Percentiles rank a stretch among this genome's conserved stretches.
Evolutionary conservation across 2,113 vertebrate genomes (phyloP).

Genomic region (Argyrosomus japonicus): DNA sequence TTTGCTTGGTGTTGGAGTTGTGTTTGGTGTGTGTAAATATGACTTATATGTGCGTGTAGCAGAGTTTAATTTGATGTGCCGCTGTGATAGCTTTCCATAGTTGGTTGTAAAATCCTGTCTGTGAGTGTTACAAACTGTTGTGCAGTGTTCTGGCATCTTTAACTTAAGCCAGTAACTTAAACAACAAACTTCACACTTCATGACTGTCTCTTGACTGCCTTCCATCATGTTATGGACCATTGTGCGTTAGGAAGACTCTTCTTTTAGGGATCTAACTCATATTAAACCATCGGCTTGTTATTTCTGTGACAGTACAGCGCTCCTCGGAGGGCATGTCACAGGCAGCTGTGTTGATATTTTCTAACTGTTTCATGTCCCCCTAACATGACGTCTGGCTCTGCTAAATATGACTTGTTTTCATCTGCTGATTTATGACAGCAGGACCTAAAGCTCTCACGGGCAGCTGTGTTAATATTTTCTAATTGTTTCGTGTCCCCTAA

Average conservation of each 20-base stretch:
- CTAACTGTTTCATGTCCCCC: not conserved
- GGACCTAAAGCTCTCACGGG: not conserved
- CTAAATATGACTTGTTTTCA: too few relatives aligned
- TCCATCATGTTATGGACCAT: not conserved
- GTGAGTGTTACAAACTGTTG: not conserved
- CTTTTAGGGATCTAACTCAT: not conserved
- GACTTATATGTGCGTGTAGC: too few relatives aligned
- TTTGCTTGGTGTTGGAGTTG: too few relatives aligned
- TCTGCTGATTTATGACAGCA: not conserved
- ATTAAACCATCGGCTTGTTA: not conserved
- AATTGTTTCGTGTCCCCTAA: not conserved
- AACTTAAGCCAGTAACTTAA: too few relatives aligned
- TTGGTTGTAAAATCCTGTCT: not conserved
- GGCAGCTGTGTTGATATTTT: not conserved
- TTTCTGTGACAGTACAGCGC: not conserved
- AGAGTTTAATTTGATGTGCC: not conserved
- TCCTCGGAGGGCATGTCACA: not conserved
- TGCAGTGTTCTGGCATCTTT: not conserved
- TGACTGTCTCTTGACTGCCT: not conserved
- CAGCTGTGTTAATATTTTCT: not conserved
- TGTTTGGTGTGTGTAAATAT: too few relatives aligned
- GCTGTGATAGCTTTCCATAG: not conserved
- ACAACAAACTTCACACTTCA: too few relatives aligned
- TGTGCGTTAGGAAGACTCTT: not conserved
- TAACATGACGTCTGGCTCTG: not conserved